Evolutionary conservation across 2,113 vertebrate species (phyloP), one percentile per base, ranked within the genome.

Genomic region (Chaetops frenatus): DNA sequence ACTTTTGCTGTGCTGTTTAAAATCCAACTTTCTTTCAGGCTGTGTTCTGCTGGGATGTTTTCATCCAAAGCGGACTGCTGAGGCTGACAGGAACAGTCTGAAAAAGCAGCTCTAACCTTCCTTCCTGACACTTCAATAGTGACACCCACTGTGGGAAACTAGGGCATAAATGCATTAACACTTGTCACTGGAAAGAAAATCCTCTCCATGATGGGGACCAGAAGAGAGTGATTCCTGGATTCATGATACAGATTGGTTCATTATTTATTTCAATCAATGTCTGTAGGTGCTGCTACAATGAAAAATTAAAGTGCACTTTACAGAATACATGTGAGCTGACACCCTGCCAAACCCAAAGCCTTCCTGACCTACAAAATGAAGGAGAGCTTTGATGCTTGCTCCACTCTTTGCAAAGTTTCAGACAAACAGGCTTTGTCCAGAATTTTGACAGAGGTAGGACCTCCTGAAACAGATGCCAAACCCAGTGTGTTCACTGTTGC

Each of bases 61-160:
- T 98, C 96, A 97, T 94, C 97, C 97, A 94, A 94, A 97, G 97
- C 0, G 89, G 95, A 95, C 94, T 97, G 97, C 95, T 97, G 97
- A 97, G 97, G 96, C 96, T 97, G 97, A 95, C 36, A 93, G 94
- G 94, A 97, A 95, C 95, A 96, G 94, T 91, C 97, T 97, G 97
- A 98, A 97, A 98, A 98, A 97, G 90, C 94, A 58, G 91, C 93
- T 81, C 91, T 92, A 92, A 95, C 94, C 96, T 96, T 96, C 95
- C 97, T 98, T 98, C 95, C 96, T 97, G 94, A 95, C 92, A 91
- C 85, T 96, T 92, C 88, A 96, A 77, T 95, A 71, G 86, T 90
- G 82, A 89, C 91, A 92, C 89, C 88, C 92, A 83, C 84, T 85
- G 81, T 91, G 84, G 86, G 77, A 95, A 96, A 88, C 61, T 84